Evolutionary conservation across 2,888 invertebrate species (phyloP).

Genomic region (Lordiphosa fenestrarum): DNA sequence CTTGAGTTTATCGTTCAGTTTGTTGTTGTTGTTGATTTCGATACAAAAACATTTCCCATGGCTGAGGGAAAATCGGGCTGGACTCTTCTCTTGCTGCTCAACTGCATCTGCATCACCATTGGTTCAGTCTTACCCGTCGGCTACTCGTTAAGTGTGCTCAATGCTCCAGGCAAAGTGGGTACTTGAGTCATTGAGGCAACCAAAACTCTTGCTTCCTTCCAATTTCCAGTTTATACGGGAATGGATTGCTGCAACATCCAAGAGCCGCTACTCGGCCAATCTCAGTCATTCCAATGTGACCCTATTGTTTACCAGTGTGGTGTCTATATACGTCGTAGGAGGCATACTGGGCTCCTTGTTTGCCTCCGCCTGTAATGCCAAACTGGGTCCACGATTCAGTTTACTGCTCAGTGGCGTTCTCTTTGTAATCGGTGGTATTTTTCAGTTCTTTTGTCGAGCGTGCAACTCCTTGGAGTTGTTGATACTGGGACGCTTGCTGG

Average conservation of each 20-base stretch:
- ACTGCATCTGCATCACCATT: conserved; percentile 86
- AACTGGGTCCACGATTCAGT: conserved; percentile 84
- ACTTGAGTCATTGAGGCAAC: background rate
- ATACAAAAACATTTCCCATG: conserved; percentile 10
- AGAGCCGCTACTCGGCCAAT: conserved; percentile 82
- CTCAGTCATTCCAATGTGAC: conserved; percentile 82
- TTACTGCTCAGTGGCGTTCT: conserved; percentile 85
- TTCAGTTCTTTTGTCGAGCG: conserved; percentile 84
- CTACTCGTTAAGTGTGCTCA: conserved; percentile 90
- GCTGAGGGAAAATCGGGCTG: conserved; percentile 39
- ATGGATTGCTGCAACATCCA: conserved; percentile 86
- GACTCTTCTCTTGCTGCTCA: conserved; percentile 81
- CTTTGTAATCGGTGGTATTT: conserved; percentile 84
- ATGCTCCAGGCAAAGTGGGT: conserved; percentile 80
- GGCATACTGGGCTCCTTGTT: conserved; percentile 91
- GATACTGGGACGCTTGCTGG: conserved; percentile 86
- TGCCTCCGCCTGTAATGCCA: conserved; percentile 87
- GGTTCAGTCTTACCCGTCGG: conserved; percentile 90
- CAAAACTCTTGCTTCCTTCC: background rate
- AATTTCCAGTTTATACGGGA: conserved; percentile 82
- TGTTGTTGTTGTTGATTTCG: background rate
- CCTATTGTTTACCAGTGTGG: conserved; percentile 88
- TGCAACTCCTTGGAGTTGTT: conserved; percentile 88
- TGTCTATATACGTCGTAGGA: conserved; percentile 89
- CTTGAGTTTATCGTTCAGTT: background rate